phyloP scores from a whole-genome alignment of 2,888 invertebrate species.

The Polyploca ridens region DNA sequence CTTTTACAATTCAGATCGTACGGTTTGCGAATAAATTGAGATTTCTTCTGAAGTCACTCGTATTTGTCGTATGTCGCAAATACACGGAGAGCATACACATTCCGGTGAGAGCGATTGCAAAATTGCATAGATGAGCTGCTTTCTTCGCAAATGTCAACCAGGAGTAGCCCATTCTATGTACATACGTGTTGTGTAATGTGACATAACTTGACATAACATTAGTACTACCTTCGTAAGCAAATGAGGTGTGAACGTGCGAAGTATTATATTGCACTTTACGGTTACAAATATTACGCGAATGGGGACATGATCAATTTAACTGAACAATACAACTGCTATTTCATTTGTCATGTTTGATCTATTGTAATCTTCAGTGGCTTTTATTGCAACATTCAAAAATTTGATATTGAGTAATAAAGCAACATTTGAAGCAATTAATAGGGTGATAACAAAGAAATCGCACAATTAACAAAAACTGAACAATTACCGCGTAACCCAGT shows the following conservation, averaged over 20 bases:
- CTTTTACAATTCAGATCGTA: not conserved
- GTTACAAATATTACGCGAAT: not conserved
- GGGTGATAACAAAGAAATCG: slow-evolving; percentile 8
- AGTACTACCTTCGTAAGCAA: slow-evolving; percentile 24
- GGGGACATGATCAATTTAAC: not conserved
- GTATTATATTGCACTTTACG: slow-evolving; percentile 12
- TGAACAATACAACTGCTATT: not conserved
- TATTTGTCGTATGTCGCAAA: not conserved
- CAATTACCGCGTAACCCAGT: slow-evolving; percentile 23
- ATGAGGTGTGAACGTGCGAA: slow-evolving; percentile 33
- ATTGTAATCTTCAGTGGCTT: not conserved
- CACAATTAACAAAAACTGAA: not conserved
- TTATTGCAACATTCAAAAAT: not conserved
- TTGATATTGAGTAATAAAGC: not conserved
- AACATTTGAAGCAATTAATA: not conserved
- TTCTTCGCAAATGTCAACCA: slow-evolving; percentile 70
- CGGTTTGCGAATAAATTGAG: not conserved
- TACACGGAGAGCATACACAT: not conserved
- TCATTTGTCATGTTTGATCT: not conserved
- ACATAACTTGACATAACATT: slow-evolving; percentile 59
- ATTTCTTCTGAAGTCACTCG: not conserved
- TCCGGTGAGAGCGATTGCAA: slow-evolving; percentile 37
- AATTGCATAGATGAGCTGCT: slow-evolving; percentile 45
- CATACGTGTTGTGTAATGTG: slow-evolving; percentile 34
- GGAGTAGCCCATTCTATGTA: slow-evolving; percentile 39